Evolutionary conservation across 2,888 invertebrate genomes (phyloP), one percentile per base, ranked within the genome.

Genomic region (Ichneumoninae sp.): DNA sequence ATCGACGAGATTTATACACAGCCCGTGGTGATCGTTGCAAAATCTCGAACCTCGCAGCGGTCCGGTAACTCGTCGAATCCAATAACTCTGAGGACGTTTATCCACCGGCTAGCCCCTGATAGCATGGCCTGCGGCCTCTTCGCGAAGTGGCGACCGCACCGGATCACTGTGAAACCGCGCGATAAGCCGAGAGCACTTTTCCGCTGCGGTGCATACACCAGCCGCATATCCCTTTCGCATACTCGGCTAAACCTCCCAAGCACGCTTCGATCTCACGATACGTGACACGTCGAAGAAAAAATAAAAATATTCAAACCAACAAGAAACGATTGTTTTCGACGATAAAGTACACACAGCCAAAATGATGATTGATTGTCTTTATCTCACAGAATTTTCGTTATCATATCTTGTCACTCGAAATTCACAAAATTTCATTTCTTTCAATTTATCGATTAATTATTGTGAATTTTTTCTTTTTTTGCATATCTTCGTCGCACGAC

Each of bases 111-210:
- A 60, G 44, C 3, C 13, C 47, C 47, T 70, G 79, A 75, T 77
- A 75, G 66, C 81, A 78, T 69, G 47, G 26, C 33, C 63, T 73
- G 68, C 36, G 54, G 36, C 44, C 52, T 36, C 68, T 33, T 76
- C 66, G 26, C 52, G 65, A 73, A 69, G 33, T 81, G 71, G 44
- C 76, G 33, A 66, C 22, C 50, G 71, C 81, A 81, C 77, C 74
- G n/a, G 66, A n/a, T 68, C 57, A 63, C 52, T 44, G 66, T 33
- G 68, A 47, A 33, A 33, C 50, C 36, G 16, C 33, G 50, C 68
- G 73, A 68, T 73, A 76, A 66, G 71, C 54, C 65, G 73, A 40
- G 70, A 73, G 74, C 77, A 57, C 81, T 78, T 47, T 81, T 76
- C 74, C 71, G 65, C 47, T 44, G 65, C 63, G 26, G n/a, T 74